Conservation (phyloP, 2,797 vertebrate species). For the Trematocara caparti region DNA sequence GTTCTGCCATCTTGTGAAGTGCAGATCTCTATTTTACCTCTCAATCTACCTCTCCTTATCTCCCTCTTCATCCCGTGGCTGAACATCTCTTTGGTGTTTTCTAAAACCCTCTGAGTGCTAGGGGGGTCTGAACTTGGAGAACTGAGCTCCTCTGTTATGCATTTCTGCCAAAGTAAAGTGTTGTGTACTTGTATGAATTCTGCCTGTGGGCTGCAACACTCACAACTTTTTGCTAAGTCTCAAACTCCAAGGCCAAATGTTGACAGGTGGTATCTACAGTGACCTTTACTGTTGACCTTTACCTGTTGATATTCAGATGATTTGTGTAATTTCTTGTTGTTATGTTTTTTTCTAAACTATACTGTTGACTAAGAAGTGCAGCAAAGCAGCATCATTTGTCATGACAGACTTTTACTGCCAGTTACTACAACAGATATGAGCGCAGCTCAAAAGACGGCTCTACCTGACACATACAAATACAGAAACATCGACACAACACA, state of each 20-base stretch:
- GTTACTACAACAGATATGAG: not conserved
- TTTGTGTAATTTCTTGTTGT: constrained; percentile 23
- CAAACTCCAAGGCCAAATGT: constrained; percentile 24
- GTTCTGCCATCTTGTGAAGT: constrained; percentile 53
- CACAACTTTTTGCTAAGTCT: constrained; percentile 28
- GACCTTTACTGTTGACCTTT: constrained; percentile 2
- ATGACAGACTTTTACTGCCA: not conserved
- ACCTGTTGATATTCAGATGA: not conserved
- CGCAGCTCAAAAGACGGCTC: not conserved
- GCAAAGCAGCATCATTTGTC: not conserved
- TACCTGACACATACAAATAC: not conserved
- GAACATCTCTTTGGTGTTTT: constrained; percentile 35
- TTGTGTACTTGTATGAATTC: constrained; percentile 32
- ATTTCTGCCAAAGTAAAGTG: constrained; percentile 24
- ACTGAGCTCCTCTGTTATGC: not conserved
- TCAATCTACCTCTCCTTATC: constrained; percentile 43
- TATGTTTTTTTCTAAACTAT: constrained; percentile 10
- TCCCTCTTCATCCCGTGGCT: constrained; percentile 25
- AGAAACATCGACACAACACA: not conserved
- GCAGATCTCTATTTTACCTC: constrained; percentile 54
- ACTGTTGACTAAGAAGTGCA: constrained; percentile 16
- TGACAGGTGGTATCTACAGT: constrained; percentile 21
- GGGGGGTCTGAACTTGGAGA: not conserved
- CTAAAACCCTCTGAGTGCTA: constrained; percentile 21
- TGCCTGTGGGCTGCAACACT: constrained; percentile 26